Conservation (phyloP, 2,113 vertebrate genomes). For the Sphyrna mokarran region DNA sequence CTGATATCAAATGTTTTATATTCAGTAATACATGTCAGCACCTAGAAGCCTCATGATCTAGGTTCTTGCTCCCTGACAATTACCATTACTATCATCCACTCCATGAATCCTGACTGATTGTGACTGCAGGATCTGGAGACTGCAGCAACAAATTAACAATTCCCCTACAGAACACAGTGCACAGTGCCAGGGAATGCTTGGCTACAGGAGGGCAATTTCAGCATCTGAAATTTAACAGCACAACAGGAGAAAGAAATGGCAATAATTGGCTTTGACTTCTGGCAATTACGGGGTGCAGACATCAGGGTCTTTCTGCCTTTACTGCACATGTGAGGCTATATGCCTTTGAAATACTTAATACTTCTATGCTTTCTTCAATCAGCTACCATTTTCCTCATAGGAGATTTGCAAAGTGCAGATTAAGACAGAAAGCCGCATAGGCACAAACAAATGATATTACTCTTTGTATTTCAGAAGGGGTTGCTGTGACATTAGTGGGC, state of each 20-base stretch:
- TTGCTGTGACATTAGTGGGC: background rate
- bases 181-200: background rate
- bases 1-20: background rate
- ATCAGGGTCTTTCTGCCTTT: background rate
- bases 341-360: background rate
- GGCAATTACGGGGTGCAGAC: background rate
- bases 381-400: background rate
- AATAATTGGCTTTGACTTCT: background rate
- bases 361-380: background rate
- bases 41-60: background rate
- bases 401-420: background rate
- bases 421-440: background rate
- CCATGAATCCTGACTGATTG: background rate
- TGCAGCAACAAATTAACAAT: background rate
- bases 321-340: background rate
- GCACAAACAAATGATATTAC: background rate
- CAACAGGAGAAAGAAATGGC: background rate
- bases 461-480: background rate
- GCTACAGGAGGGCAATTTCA: background rate
- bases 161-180: background rate
- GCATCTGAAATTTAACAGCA: background rate
- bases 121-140: background rate
- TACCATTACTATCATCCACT: background rate
- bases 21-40: background rate
- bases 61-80: background rate